These are phyloP conservation scores for Dasysyrphus tricinctus DNA, from an alignment of 2,888 invertebrate species.

Conservation along the genomic window DNA sequence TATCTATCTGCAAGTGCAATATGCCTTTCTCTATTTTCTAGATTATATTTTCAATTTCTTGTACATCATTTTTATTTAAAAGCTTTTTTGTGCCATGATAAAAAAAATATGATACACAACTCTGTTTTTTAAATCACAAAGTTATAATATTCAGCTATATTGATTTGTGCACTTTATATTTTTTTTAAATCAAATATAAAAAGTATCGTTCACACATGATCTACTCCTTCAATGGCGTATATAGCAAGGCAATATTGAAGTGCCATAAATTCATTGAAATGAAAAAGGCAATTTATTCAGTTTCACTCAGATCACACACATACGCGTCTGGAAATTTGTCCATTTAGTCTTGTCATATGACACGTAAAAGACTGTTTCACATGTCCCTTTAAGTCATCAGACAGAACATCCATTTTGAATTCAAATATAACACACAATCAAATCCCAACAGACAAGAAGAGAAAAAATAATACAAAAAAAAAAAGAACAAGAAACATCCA, in stretches of 20 bases:
- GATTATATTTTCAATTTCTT: no score
- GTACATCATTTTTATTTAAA: background rate
- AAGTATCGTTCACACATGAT: conserved; percentile 8
- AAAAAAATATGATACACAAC: background rate
- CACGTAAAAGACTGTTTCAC: conserved; percentile 30
- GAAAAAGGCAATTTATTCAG: conserved; percentile 39
- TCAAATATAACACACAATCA: conserved; percentile 54
- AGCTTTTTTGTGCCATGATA: background rate
- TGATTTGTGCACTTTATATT: background rate
- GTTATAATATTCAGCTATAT: conserved; percentile 1
- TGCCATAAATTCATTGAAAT: conserved; percentile 51
- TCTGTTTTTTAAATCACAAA: background rate
- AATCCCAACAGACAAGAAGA: conserved; percentile 41
- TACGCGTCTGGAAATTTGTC: conserved; percentile 25
- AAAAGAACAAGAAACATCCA: no score
- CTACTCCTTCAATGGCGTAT: background rate
- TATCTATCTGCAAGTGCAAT: no score
- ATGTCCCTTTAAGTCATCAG: conserved; percentile 19
- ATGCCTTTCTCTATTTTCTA: no score
- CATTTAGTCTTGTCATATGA: conserved; percentile 20
- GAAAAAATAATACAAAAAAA: background rate
- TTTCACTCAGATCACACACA: conserved; percentile 2
- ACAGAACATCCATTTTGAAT: conserved; percentile 36
- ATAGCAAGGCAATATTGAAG: conserved; percentile 38
- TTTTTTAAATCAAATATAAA: conserved; percentile 3